Base-by-base conservation (phyloP, 2,888 invertebrate species). In the Dromius quadrimaculatus region DNA sequence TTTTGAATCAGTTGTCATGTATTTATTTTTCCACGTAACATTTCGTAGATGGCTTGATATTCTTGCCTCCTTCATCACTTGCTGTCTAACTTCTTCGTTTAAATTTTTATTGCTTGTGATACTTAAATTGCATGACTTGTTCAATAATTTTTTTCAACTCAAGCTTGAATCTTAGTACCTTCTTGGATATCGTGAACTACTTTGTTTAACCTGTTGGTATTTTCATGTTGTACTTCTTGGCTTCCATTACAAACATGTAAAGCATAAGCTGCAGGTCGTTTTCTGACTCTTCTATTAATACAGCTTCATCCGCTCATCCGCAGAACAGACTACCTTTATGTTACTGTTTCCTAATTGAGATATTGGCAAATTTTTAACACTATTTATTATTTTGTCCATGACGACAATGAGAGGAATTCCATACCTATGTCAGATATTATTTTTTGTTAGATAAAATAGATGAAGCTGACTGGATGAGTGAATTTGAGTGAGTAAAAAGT, bases 151-250 rank as follows among this genome's bases (percentile, higher is more conserved):
- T 20, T 17, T n/a, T n/a, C n/a, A 61, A 50, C 22, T 23, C 69
- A 11, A 74, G 65, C 47, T 73, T 74, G 43, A 71, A 74, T 69
- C 73, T 43, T n/a, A 50, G 4, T 45, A 71, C 68, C 47, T 62
- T 65, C 54, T 63, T 74, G 9, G 71, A 41, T 15, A 59, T 54
- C 5, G 41, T 69, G 38, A 72, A 57, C 47, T 41, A 66, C 36
- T 66, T 72, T 11, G 66, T 72, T 62, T n/a, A n/a, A n/a, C n/a
- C n/a, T n/a, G n/a, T n/a, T n/a, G n/a, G n/a, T n/a, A 71, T 63
- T n/a, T 59, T 9, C 8, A 64, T 32, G 15, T 54, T 54, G 5
- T 28, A 54, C 11, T 11, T 6, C 9, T 54, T 13, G 5, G 3
- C 4, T 59, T 3, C 36, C 20, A n/a, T 73, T 66, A 4, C 22